Conservation (phyloP, 2,888 invertebrate species). For the Tricholauxania praeusta region DNA sequence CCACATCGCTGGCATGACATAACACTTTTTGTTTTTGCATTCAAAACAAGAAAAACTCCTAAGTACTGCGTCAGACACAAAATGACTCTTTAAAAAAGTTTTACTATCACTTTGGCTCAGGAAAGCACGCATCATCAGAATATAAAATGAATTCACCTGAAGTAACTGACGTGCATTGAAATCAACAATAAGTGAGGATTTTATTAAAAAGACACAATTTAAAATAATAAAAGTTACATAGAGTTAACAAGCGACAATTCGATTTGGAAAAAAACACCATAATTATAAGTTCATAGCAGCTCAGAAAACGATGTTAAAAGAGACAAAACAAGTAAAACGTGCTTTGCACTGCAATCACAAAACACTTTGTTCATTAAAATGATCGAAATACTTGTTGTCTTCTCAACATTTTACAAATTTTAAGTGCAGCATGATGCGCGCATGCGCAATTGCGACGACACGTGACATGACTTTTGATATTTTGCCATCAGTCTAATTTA, state of each 20-base stretch:
- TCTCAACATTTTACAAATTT: neutral
- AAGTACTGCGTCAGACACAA: too few species aligned
- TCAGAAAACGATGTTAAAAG: too few species aligned
- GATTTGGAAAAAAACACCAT: neutral
- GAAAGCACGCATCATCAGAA: conserved; percentile 9
- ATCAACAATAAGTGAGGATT: neutral
- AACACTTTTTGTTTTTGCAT: too few species aligned
- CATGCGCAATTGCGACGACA: conserved; percentile 9
- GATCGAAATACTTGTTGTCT: too few species aligned
- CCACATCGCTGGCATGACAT: too few species aligned
- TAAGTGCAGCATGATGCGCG: conserved; percentile 9
- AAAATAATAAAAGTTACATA: neutral
- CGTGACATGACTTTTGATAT: conserved; percentile 24
- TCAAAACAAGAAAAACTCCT: too few species aligned
- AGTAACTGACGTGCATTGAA: neutral
- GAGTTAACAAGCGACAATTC: neutral
- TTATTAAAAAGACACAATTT: neutral
- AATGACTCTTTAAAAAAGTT: too few species aligned
- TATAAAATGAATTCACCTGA: neutral
- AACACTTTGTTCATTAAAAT: too few species aligned
- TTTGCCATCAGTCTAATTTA: neutral
- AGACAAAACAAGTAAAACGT: too few species aligned
- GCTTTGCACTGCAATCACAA: too few species aligned
- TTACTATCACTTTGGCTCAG: too few species aligned
- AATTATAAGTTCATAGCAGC: too few species aligned